Percentiles rank a stretch among this genome's conserved stretches.
Conservation (phyloP, 2,797 vertebrate genomes). For the Loris lydekkerianus region DNA sequence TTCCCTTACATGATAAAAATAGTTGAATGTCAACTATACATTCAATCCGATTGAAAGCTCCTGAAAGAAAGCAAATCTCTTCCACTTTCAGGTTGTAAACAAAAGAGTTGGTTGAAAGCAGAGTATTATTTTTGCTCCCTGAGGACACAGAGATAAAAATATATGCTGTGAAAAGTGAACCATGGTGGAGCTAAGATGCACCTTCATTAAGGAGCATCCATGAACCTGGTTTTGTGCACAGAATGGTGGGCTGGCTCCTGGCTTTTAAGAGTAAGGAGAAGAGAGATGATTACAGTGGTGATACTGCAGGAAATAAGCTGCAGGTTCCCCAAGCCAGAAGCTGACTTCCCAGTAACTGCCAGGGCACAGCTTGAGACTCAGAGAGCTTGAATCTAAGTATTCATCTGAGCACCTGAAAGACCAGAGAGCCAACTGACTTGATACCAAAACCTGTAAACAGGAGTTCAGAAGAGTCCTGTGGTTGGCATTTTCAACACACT, state of each 20-base stretch:
- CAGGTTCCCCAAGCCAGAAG: neutral
- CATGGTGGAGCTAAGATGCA: neutral
- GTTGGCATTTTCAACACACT: neutral
- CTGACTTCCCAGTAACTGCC: neutral
- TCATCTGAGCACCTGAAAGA: slow-evolving; percentile 50
- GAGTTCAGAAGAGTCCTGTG: neutral
- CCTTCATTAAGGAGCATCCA: neutral
- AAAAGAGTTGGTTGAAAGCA: neutral
- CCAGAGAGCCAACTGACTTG: neutral
- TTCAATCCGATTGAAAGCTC: neutral
- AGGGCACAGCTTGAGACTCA: slow-evolving; percentile 3
- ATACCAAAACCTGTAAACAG: neutral
- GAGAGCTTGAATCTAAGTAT: neutral
- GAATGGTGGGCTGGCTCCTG: neutral
- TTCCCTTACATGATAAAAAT: neutral
- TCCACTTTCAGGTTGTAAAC: neutral
- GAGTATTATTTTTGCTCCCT: neutral
- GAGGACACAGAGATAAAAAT: neutral
- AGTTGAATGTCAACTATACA: neutral
- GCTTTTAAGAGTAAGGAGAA: neutral
- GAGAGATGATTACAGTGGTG: neutral
- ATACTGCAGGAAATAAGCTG: neutral
- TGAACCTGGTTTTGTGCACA: neutral
- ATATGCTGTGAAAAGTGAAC: neutral
- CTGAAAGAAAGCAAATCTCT: neutral